Percentiles rank a stretch among this genome's conserved stretches.
Conservation (phyloP, 2,888 invertebrate species). For the Leucoma salicis region DNA sequence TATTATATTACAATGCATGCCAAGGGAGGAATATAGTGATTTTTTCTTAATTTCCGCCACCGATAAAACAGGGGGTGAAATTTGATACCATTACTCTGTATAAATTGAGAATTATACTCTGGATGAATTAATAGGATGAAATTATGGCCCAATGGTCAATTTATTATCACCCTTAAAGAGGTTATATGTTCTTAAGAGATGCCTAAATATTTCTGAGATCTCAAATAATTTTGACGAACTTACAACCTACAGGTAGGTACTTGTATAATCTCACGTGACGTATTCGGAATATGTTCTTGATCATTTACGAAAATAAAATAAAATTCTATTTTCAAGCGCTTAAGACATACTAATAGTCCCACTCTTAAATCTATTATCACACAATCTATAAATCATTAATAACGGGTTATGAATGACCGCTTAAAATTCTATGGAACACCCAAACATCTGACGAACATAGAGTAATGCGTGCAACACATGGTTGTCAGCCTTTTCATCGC, state of each 20-base stretch:
- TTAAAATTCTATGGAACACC: slow-evolving; percentile 67
- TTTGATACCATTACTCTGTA: slow-evolving; percentile 15
- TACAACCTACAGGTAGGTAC: no score
- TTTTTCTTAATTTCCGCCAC: slow-evolving; percentile 48
- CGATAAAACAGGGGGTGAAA: slow-evolving; percentile 28
- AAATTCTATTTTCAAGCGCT: slow-evolving; percentile 18
- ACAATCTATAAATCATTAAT: slow-evolving; percentile 62
- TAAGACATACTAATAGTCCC: slow-evolving; percentile 26
- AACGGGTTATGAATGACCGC: slow-evolving; percentile 70
- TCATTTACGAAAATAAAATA: no score
- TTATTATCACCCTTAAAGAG: no score
- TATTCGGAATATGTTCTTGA: no score
- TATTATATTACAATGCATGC: slow-evolving; percentile 17
- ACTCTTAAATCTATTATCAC: slow-evolving; percentile 55
- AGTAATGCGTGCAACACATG: slow-evolving; percentile 63
- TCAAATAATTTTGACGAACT: no score
- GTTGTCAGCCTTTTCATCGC: slow-evolving; percentile 69
- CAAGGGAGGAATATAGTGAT: slow-evolving; percentile 25
- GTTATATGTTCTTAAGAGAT: no score
- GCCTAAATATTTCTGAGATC: no score
- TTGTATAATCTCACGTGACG: no score
- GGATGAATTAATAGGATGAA: no score
- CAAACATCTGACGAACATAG: slow-evolving; percentile 60
- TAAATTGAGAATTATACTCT: background rate
- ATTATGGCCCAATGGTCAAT: no score